A percentile compares a stretch with the other conserved stretches of the same genome.
Conservation (phyloP, 2,888 invertebrate species). For the Morpho achilles region DNA sequence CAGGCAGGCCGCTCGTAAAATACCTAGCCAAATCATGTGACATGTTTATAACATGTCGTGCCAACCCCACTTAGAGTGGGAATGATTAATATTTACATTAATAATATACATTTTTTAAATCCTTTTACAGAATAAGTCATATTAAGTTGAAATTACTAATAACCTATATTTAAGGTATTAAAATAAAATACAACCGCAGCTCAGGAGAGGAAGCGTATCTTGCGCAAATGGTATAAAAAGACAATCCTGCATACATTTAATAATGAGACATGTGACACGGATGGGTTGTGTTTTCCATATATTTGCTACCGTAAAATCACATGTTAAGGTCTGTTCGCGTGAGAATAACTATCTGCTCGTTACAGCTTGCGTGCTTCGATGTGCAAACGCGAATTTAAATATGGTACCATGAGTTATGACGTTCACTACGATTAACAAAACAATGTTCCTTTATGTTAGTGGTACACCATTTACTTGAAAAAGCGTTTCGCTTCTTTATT, state of each 20-base stretch:
- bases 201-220: slow-evolving; percentile 8
- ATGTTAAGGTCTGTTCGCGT: slow-evolving; percentile 42
- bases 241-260: slow-evolving; percentile 9
- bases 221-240: slow-evolving; percentile 4
- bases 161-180: neutral
- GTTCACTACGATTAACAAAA: slow-evolving; percentile 46
- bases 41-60: too few relatives aligned
- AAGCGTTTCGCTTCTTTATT: neutral
- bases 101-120: too few relatives aligned
- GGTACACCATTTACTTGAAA: neutral
- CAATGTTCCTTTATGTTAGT: slow-evolving; percentile 30
- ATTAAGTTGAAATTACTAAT: too few relatives aligned
- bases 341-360: slow-evolving; percentile 46
- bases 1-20: too few relatives aligned
- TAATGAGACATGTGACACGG: slow-evolving; percentile 18
- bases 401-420: slow-evolving; percentile 43
- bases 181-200: neutral
- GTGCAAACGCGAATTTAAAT: slow-evolving; percentile 53
- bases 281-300: slow-evolving; percentile 11
- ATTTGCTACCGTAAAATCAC: slow-evolving; percentile 26
- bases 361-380: slow-evolving; percentile 53
- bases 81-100: too few relatives aligned
- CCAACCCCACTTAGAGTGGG: too few relatives aligned
- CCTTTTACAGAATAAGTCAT: too few relatives aligned
- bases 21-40: too few relatives aligned